These are phyloP conservation scores for Cheilosia variabilis DNA, from an alignment of 2,888 invertebrate genomes.

Conservation along the genomic window DNA sequence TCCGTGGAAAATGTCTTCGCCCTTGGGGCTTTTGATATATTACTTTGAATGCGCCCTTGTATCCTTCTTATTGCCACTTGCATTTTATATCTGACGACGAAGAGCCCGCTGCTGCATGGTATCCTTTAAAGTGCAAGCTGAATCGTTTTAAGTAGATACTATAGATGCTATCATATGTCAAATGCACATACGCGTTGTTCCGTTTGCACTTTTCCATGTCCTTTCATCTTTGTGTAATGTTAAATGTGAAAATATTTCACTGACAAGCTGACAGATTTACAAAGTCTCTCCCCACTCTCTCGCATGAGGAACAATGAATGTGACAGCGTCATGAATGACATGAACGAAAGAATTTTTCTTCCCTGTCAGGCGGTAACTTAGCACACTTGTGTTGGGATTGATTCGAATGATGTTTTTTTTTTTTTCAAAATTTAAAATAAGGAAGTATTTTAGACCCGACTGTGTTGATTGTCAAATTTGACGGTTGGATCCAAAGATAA, in stretches of 20 bases:
- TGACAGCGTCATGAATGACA: slow-evolving; percentile 10
- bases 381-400: not conserved
- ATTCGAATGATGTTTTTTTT: not conserved
- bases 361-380: not conserved
- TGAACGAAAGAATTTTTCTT: slow-evolving; percentile 17
- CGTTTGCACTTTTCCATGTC: slow-evolving; percentile 42
- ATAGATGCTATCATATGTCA: slow-evolving; percentile 36
- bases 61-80: slow-evolving; percentile 54
- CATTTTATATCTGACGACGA: slow-evolving; percentile 19
- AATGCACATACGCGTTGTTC: slow-evolving; percentile 49
- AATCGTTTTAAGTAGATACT: slow-evolving; percentile 32
- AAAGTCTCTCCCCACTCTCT: not conserved
- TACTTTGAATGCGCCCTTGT: slow-evolving; percentile 62
- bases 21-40: slow-evolving; percentile 65
- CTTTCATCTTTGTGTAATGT: slow-evolving; percentile 21
- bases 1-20: slow-evolving; percentile 55
- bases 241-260: slow-evolving; percentile 52
- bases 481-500: no score
- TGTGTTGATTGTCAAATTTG: no score
- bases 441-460: no score
- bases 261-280: slow-evolving; percentile 56
- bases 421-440: no score
- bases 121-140: slow-evolving; percentile 35
- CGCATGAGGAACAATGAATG: slow-evolving; percentile 28
- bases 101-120: slow-evolving; percentile 7